Conservation (phyloP, 2,888 invertebrate genomes). For the Calameuta idolon region DNA sequence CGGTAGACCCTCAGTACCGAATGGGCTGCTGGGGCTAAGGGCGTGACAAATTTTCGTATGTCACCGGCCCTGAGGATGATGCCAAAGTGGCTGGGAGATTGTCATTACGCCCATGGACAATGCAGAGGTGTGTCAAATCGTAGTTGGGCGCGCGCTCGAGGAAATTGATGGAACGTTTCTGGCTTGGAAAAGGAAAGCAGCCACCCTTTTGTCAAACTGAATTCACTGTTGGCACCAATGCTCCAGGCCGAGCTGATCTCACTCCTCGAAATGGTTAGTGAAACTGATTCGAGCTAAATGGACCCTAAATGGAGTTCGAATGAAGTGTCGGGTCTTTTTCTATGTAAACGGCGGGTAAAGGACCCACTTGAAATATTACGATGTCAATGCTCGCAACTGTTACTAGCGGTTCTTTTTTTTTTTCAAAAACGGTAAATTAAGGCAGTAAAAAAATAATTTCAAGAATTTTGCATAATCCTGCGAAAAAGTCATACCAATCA, state of each 20-base stretch:
- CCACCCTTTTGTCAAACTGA: slow-evolving; percentile 12
- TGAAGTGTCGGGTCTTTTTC: slow-evolving; percentile 38
- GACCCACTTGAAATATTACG: slow-evolving; percentile 1
- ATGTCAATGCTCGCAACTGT: background rate
- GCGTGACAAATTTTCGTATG: slow-evolving; percentile 8
- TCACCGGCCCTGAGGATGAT: slow-evolving; percentile 4
- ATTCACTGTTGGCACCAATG: slow-evolving; percentile 9
- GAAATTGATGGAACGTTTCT: slow-evolving; percentile 32
- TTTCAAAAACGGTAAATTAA: background rate
- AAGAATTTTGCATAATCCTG: background rate
- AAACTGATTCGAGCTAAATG: slow-evolving; percentile 57
- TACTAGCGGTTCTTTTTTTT: background rate
- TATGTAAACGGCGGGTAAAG: background rate
- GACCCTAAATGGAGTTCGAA: slow-evolving; percentile 57
- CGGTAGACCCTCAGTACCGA: background rate
- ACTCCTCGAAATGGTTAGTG: slow-evolving; percentile 20
- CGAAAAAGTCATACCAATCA: too few species aligned
- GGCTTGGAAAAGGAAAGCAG: background rate
- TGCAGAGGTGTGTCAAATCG: slow-evolving; percentile 33
- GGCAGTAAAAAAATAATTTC: background rate
- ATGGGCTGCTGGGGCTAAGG: background rate
- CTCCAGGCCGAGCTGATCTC: slow-evolving; percentile 7
- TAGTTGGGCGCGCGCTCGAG: slow-evolving; percentile 30
- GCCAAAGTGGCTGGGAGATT: slow-evolving; percentile 11
- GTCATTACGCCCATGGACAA: slow-evolving; percentile 14